Base-by-base conservation (phyloP, 2,888 invertebrate species). In the Scrobipalpa atriplicella region DNA sequence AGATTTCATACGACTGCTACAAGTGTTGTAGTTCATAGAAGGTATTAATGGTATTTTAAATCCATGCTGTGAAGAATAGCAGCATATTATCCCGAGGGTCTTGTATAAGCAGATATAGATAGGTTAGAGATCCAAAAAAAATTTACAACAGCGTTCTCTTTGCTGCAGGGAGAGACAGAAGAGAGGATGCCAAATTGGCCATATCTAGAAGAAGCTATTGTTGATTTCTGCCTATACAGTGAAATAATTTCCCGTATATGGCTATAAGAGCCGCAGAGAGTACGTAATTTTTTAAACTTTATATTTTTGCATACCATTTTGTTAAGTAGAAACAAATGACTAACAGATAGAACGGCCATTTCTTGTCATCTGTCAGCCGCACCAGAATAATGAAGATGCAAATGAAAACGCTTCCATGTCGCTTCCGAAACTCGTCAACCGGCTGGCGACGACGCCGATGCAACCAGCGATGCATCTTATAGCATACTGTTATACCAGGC, bases 381-480 rank as follows among this genome's bases (percentile, higher is more conserved):
- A 74, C 75, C 75, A 75, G 73, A 82, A 83, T 85, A 82, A 85
- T 85, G 82, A 84, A 84, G 84, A 85, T 85, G 84, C 83, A 84
- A 85, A 85, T 84, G 79, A 79, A 79, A 81, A 82, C 77, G 79
- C 79, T 78, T 77, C 79, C 78, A 79, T 79, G 81, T 81, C 77
- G 79, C 79, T 78, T 77, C 79, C 78, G 69, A 71, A 74, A 69
- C 78, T 76, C 73, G 75, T 77, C 79, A 76, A 7, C 54, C 47
- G 47, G 68, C 72, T 74, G 10, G 51, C 19, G 52, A 10, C 19
- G 52, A 68, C 78, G n/a, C n/a, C n/a, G 76, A 70, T 73, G 73
- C 71, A 39, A 39, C 39, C 5, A 11, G 39, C 39, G 39, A 39
- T 8, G 8, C 39, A 39, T 10, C 39, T 8, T 1, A 11, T 8